Evolutionary conservation across 2,797 vertebrate genomes (phyloP), one percentile per base, ranked within the genome.

Genomic region (Strix occidentalis): DNA sequence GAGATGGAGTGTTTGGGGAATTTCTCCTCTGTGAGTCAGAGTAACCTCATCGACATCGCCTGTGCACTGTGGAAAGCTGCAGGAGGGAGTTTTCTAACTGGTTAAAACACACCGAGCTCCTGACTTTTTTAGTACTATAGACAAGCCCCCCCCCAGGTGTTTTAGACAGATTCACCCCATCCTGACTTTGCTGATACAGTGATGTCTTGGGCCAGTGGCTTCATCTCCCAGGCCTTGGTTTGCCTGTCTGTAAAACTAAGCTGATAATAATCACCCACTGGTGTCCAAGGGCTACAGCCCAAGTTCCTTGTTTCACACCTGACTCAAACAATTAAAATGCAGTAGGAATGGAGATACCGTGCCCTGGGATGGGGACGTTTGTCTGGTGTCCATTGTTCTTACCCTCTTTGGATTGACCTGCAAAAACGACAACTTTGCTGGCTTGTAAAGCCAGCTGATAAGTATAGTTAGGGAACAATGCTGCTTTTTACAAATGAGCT

Each of bases 11-110:
- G 17, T 41, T 60, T 41, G 58, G 29, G 64, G 51, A 60, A 21
- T 31, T 63, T 75, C 57, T 70, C 14, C 72, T 56, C 3, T 0
- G 24, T 43, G 51, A 54, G 28, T 26, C 43, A 29, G 46, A 18
- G 24, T 41, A 54, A 56, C 12, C 28, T 61, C 85, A n/a, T 2
- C 0, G 6, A 20, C 4, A 2, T 6, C 4, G 9, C 28, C 48
- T 54, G 39, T 31, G 57, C 37, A 5, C 21, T 0, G 2, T 4
- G 14, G 29, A 57, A 66, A 70, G 56, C 37, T 79, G 58, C 45
- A 39, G 48, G 24, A 58, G 43, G 58, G 15, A 21, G 33, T 54
- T 79, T 26, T 66, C 29, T 16, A 28, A 16, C 63, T 18, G 31
- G 10, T 46, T 65, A 53, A 56, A 66, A n/a, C 8, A 24, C 6